phyloP scores from a whole-genome alignment of 2,888 invertebrate genomes.

The Erebia ligea region DNA sequence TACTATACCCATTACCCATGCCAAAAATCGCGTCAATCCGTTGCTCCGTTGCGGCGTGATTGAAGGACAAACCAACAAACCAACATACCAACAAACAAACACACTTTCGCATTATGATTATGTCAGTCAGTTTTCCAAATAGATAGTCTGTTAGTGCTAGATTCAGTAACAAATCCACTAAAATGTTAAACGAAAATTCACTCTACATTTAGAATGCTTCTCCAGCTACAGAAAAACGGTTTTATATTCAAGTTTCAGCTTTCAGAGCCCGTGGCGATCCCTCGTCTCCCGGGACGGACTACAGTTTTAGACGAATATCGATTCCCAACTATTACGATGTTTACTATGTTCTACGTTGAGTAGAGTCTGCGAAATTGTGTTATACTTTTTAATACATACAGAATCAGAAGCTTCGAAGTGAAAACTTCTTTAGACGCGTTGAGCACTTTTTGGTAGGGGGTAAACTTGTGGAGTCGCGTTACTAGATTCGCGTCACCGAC shows the following conservation, averaged over 20 bases:
- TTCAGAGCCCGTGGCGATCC: slow-evolving; percentile 39
- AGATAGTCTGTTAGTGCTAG: neutral
- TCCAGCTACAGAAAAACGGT: slow-evolving; percentile 27
- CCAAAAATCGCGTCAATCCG: too few species aligned
- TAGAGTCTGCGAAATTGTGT: slow-evolving; percentile 5
- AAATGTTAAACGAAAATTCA: slow-evolving; percentile 9
- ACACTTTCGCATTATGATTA: too few species aligned
- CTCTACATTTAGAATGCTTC: slow-evolving; percentile 4
- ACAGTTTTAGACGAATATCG: slow-evolving; percentile 16
- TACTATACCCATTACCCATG: too few species aligned
- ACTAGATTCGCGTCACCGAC: too few species aligned
- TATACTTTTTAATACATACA: neutral
- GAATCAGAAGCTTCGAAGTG: too few species aligned
- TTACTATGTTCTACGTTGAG: slow-evolving; percentile 4
- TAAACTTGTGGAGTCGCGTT: too few species aligned
- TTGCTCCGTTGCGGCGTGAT: too few species aligned
- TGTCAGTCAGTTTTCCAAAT: too few species aligned
- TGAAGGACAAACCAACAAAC: too few species aligned
- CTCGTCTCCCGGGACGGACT: slow-evolving; percentile 34
- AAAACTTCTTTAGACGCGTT: too few species aligned
- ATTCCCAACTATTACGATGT: slow-evolving; percentile 24
- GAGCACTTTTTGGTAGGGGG: too few species aligned
- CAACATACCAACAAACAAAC: too few species aligned
- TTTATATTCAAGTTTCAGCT: slow-evolving; percentile 41
- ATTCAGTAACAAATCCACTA: neutral